These are phyloP conservation scores for Volucella zonaria DNA, from an alignment of 2,888 invertebrate species.

Conservation along the genomic window DNA sequence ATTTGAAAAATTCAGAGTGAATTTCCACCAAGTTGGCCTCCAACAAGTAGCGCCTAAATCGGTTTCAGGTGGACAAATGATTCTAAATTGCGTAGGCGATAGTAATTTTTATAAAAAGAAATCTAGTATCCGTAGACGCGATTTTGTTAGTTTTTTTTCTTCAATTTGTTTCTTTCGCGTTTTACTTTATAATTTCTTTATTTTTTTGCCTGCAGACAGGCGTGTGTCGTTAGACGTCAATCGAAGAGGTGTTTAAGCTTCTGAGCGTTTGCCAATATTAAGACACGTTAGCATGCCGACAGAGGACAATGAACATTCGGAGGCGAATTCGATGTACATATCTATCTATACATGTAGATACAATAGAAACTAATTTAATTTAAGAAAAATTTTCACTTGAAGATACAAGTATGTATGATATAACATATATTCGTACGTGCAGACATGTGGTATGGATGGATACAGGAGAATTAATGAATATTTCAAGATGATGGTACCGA, in stretches of 20 bases:
- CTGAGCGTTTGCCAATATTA: constrained; percentile 63
- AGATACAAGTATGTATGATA: not conserved
- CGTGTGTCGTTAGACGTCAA: constrained; percentile 73
- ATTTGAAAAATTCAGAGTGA: not conserved
- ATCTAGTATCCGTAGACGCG: constrained; percentile 25
- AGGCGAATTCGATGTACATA: constrained; percentile 15
- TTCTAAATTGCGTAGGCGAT: constrained; percentile 60
- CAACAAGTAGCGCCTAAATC: constrained; percentile 47
- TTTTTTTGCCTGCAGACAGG: constrained; percentile 53
- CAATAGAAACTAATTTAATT: constrained; percentile 51
- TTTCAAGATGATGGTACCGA: constrained; percentile 68
- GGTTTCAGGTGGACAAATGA: constrained; percentile 59
- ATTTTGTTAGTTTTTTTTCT: constrained; percentile 17
- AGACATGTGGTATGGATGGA: not conserved
- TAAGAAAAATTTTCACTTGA: constrained; percentile 13
- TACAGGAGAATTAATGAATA: constrained; percentile 54
- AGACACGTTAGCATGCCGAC: constrained; percentile 20
- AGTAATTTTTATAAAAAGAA: constrained; percentile 37
- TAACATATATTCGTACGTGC: not conserved
- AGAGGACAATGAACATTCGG: constrained; percentile 39
- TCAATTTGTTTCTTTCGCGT: constrained; percentile 29
- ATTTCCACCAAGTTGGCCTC: not conserved
- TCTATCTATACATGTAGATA: no score
- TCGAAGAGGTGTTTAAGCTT: constrained; percentile 71
- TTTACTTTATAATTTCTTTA: constrained; percentile 50